Conservation (phyloP, 2,113 vertebrate genomes). For the Ceyx cyanopectus region DNA sequence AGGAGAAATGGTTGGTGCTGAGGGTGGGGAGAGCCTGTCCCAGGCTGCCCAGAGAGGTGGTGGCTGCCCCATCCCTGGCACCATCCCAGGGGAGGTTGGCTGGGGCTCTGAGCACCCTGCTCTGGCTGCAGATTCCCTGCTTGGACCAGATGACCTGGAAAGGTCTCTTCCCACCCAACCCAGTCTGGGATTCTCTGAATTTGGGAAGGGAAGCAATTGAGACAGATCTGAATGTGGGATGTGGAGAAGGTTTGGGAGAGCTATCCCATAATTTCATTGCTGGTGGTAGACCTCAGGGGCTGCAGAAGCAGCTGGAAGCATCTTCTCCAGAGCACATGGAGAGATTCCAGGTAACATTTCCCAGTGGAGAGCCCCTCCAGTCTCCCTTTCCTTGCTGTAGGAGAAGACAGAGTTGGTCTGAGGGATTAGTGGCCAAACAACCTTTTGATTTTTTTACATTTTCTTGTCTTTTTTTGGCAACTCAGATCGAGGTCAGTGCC, state of each 20-base stretch:
- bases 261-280: accelerated
- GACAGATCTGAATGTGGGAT: background rate
- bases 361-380: background rate
- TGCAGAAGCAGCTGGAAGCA: background rate
- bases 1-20: no score
- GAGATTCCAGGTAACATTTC: background rate
- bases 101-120: no score
- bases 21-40: no score
- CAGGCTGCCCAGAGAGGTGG: no score
- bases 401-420: background rate
- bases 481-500: background rate
- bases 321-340: background rate
- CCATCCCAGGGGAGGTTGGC: no score
- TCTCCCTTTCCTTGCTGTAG: background rate
- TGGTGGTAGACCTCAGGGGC: background rate
- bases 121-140: no score
- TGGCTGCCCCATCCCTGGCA: no score
- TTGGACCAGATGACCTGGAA: no score
- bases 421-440: background rate
- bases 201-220: background rate
- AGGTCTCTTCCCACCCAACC: no score
- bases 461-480: background rate
- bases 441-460: background rate
- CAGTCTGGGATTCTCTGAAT: background rate
- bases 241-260: background rate